Percentiles rank a stretch among this genome's conserved stretches.
These are phyloP conservation scores for Nebria ingens DNA, from an alignment of 1,140 invertebrate genomes.

Conservation along the genomic window DNA sequence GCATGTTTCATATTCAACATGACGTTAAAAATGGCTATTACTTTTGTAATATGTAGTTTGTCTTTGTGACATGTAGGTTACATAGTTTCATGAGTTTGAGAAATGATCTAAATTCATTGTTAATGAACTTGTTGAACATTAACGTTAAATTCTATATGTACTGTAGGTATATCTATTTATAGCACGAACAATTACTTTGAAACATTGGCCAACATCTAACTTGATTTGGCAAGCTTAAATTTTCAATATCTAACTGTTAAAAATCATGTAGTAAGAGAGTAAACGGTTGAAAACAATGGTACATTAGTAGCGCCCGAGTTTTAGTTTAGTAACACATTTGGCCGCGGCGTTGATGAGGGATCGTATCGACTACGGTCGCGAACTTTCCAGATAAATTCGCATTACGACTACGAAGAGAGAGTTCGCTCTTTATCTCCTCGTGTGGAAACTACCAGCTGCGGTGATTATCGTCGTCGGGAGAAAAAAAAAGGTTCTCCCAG, in stretches of 20 bases:
- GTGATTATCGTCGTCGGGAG: background rate
- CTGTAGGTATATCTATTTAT: too few relatives aligned
- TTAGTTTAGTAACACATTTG: too few relatives aligned
- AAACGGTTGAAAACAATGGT: background rate
- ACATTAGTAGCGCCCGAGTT: background rate
- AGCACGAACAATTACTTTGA: too few relatives aligned
- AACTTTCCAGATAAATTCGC: conserved; percentile 4
- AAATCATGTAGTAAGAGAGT: too few relatives aligned
- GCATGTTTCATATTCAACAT: background rate
- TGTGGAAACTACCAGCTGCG: conserved; percentile 7
- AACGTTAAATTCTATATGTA: too few relatives aligned
- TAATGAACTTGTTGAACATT: background rate
- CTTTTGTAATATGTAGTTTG: conserved; percentile 7
- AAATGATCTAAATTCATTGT: conserved; percentile 6
- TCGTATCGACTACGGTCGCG: background rate
- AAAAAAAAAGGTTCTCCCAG: background rate
- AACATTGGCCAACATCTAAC: too few relatives aligned
- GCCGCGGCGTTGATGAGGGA: background rate
- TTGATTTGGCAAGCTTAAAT: too few relatives aligned
- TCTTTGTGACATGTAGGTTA: background rate
- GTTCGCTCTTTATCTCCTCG: background rate
- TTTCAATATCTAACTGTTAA: too few relatives aligned
- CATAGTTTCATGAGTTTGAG: conserved; percentile 6
- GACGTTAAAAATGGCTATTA: conserved; percentile 8
- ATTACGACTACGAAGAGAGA: background rate